These are phyloP conservation scores for Manis crassicaudata DNA, from an alignment of 2,797 vertebrate species.

Conservation along the genomic window DNA sequence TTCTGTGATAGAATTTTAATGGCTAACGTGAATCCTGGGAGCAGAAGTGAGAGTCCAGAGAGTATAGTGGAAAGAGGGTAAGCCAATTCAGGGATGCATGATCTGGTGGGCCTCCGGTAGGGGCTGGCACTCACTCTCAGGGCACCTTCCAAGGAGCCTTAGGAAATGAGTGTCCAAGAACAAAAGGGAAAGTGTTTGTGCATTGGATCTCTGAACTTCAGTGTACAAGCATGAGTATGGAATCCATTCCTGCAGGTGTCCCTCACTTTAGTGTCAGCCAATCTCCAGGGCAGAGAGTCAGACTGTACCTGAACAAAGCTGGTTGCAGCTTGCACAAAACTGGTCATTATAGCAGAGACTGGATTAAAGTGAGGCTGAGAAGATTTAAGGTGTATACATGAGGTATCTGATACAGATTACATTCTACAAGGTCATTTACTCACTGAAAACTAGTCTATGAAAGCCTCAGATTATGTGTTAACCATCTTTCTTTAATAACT, in stretches of 20 bases:
- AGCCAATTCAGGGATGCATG: not conserved
- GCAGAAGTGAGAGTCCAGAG: not conserved
- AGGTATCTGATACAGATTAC: not conserved
- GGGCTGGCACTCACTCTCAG: not conserved
- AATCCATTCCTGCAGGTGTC: not conserved
- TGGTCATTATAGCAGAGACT: not conserved
- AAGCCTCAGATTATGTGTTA: not conserved
- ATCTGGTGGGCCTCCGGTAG: not conserved
- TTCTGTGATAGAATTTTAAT: not conserved
- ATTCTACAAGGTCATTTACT: not conserved
- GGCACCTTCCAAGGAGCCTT: not conserved
- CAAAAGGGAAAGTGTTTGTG: not conserved
- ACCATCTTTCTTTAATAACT: not conserved
- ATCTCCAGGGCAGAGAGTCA: not conserved
- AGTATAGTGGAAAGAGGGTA: not conserved
- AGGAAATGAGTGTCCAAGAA: not conserved
- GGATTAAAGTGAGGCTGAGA: not conserved
- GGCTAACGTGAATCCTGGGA: not conserved
- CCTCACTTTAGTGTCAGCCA: not conserved
- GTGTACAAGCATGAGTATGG: not conserved
- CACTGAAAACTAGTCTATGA: not conserved
- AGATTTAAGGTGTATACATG: not conserved
- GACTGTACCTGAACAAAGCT: not conserved
- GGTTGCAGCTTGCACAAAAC: not conserved
- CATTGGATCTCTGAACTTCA: not conserved